Evolutionary conservation across 2,888 invertebrate genomes (phyloP), one percentile per base, ranked within the genome.

Genomic region (Teinopalpus imperialis): DNA sequence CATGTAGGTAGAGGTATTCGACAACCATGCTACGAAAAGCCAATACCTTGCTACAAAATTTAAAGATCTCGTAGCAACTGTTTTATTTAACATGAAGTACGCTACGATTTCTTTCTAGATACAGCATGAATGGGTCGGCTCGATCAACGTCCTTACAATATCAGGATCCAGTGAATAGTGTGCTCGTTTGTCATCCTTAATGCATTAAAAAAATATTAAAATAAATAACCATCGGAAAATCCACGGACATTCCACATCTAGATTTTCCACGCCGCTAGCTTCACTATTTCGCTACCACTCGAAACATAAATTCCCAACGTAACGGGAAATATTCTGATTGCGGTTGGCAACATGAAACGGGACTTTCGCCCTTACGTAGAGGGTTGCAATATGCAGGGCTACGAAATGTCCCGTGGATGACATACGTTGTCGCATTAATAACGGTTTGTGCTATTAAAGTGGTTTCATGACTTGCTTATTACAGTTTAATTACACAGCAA

Each of bases 261-360:
- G 42, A 48, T 48, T 50, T 48, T 49, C 52, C 23, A 29, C 44
- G 14, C 23, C 24, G 41, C 21, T 39, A 42, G 39, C 13, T 16
- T 26, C 35, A 41, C 41, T 45, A 49, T 49, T 44, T 43, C 47
- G 16, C 36, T 42, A 23, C 29, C 42, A 44, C 31, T 48, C 31
- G 39, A 36, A 29, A 48, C 29, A 30, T 44, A 44, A 36, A 40
- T 50, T 47, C 40, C 20, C 43, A 40, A 37, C 40, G 39, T 20
- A 27, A 27, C 21, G 35, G 10, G 36, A 10, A 30, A 36, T 43
- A 36, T 43, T 30, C 43, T 16, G 43, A 35, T 36, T 36, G 30
- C 36, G 10, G 20, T 14, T 10, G 13, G 23, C 8, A n/a, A 3
- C 5, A 23, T 23, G 12, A 37, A 36, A 42, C 27, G 39, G 23